Evolutionary conservation across 1,140 invertebrate genomes (phyloP).

Genomic region (Oreohelix idahoensis): DNA sequence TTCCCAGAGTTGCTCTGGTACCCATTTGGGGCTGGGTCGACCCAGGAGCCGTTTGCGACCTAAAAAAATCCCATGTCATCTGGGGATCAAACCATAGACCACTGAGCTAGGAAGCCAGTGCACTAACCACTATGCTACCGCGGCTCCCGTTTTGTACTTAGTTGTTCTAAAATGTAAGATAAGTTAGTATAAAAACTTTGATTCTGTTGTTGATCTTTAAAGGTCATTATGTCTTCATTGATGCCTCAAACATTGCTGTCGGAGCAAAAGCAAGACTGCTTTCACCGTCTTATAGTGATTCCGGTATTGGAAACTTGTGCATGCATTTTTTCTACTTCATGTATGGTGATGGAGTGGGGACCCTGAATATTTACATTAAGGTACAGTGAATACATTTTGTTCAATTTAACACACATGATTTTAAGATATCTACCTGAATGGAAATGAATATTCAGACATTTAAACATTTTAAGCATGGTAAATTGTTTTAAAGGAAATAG

Average conservation of each 20-base stretch:
- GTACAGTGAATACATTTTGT: slow-evolving; percentile 21
- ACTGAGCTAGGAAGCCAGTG: too few relatives aligned
- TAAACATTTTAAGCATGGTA: too few relatives aligned
- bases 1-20: too few relatives aligned
- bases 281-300: slow-evolving; percentile 51
- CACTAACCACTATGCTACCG: too few relatives aligned
- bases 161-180: neutral
- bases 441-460: too few relatives aligned
- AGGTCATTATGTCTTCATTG: slow-evolving; percentile 64
- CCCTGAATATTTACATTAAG: slow-evolving; percentile 34
- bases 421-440: too few relatives aligned
- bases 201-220: neutral
- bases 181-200: neutral
- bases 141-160: too few relatives aligned
- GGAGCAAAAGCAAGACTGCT: slow-evolving; percentile 58
- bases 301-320: slow-evolving; percentile 59
- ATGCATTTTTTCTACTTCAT: slow-evolving; percentile 57
- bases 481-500: too few relatives aligned
- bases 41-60: too few relatives aligned
- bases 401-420: neutral
- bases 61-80: too few relatives aligned
- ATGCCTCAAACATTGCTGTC: slow-evolving; percentile 39
- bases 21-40: too few relatives aligned
- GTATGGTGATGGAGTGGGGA: slow-evolving; percentile 29
- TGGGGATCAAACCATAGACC: too few relatives aligned